Evolutionary conservation across 2,797 vertebrate species (phyloP), one percentile per base, ranked within the genome.

Genomic region (Sparus aurata): DNA sequence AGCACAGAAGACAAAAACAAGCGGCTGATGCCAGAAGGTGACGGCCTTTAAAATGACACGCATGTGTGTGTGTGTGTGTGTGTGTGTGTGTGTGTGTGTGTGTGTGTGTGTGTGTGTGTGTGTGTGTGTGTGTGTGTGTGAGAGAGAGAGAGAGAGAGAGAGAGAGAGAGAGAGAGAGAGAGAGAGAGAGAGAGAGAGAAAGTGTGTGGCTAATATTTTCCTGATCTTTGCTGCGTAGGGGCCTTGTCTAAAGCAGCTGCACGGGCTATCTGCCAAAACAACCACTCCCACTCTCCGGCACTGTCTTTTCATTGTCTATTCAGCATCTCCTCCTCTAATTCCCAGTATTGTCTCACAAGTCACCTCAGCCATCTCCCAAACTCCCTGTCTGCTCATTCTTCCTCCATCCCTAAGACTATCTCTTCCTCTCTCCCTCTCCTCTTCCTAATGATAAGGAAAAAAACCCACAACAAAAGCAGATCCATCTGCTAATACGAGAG

Each of bases 181-280:
- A 30, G 46, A 20, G 62, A 20, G 17, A 30, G 25, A 49, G 27
- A 73, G 67, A 80, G 22, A 64, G 66, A 65, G 55, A 57, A 69
- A 69, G 73, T 76, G 49, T 79, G 77, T 61, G 58, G 57, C 49
- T 50, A 67, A 87, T 85, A 73, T 85, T 88, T 91, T 89, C 75
- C 88, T 80, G 74, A 86, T 88, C 79, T 85, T 60, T 87, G 66
- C 68, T 82, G 78, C 53, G 45, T 50, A 49, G 74, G 52, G 79
- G 60, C 77, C 79, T 79, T 71, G 72, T 89, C 86, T 75, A 47
- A 80, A 89, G 77, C 92, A 89, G 92, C 91, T 94, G 91, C 77
- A 55, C 30, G 1, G 87, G 91, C 87, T 55, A 64, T 70, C 60
- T 70, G 91, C 92, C 93, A 93, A 84, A 87, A 73, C 3, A 83